These are phyloP conservation scores for Lathronympha strigana DNA, from an alignment of 2,888 invertebrate species.

Conservation along the genomic window DNA sequence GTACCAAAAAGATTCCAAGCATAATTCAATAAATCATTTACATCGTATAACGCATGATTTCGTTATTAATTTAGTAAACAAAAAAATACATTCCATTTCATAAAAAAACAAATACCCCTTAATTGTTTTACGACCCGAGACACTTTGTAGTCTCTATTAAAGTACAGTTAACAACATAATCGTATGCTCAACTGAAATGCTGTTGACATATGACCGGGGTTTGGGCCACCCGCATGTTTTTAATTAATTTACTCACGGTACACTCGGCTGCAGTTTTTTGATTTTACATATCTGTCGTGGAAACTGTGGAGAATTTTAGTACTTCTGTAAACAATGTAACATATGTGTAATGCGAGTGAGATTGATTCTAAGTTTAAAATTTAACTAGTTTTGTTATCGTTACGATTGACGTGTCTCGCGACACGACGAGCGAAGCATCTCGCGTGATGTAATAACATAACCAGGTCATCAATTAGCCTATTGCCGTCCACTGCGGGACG, in stretches of 20 bases:
- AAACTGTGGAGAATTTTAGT: not conserved
- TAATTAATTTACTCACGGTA: conserved; percentile 57
- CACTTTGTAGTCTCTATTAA: conserved; percentile 36
- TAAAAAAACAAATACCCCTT: not conserved
- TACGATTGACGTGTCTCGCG: no score
- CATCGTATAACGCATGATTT: not conserved
- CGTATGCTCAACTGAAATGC: conserved; percentile 25
- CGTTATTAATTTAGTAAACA: not conserved
- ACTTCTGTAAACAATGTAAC: not conserved
- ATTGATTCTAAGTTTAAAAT: no score
- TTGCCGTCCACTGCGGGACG: no score
- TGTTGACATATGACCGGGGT: conserved; percentile 33
- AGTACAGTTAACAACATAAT: conserved; percentile 37
- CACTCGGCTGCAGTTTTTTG: not conserved
- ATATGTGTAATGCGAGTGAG: no score
- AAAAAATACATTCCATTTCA: not conserved
- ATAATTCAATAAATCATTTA: not conserved
- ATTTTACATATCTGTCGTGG: not conserved
- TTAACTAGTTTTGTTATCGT: no score
- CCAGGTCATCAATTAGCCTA: no score
- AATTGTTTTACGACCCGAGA: conserved; percentile 26
- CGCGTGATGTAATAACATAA: no score
- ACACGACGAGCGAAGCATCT: no score
- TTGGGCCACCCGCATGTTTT: conserved; percentile 59
- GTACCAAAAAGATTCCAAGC: no score